Evolutionary conservation across 2,797 vertebrate species (phyloP), one percentile per base, ranked within the genome.

Genomic region (Morus bassanus): DNA sequence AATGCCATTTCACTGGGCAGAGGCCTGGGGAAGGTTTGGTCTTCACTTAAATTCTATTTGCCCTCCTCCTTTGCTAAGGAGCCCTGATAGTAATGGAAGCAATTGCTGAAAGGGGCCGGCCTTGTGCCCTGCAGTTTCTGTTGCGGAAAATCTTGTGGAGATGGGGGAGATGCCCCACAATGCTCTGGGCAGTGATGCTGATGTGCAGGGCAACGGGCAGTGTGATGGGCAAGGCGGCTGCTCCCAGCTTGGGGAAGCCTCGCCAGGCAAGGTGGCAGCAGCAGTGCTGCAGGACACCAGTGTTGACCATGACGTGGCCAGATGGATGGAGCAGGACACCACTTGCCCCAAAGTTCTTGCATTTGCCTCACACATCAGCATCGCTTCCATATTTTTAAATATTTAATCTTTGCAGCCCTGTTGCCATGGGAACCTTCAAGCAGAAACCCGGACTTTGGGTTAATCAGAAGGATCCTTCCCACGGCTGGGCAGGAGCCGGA

Each of bases 401-500:
- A 95, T 91, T 93, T 93, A 91, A 93, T 88, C 78, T 77, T 61
- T 56, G 41, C 91, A 92, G 93, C 21, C 53, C 2, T 1, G 93
- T 96, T 96, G 86, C 92, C 72, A 91, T 96, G 91, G 93, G 57
- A 97, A 95, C 93, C 56, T 57, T 78, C 70, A 56, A 11, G 27
- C 43, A 83, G 84, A 93, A 91, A 87, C 93, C 86, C 93, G 88
- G 85, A 93, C 90, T 95, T 92, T 3, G 60, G 91, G 61, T 91
- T 96, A 54, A 65, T 87, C 77, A n/a, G 77, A 78, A 93, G 70
- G 39, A 59, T 89, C 83, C 50, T 89, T 82, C 80, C 43, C 35
- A 31, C 0, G 10, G 50, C 54, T 77, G 43, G 85, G 61, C 82
- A 54, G 67, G 50, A 78, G 73, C 10, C 0, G 2, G 31, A 23